Evolutionary conservation across 2,888 invertebrate genomes (phyloP), one percentile per base, ranked within the genome.

Genomic region (Epicampocera succincta): DNA sequence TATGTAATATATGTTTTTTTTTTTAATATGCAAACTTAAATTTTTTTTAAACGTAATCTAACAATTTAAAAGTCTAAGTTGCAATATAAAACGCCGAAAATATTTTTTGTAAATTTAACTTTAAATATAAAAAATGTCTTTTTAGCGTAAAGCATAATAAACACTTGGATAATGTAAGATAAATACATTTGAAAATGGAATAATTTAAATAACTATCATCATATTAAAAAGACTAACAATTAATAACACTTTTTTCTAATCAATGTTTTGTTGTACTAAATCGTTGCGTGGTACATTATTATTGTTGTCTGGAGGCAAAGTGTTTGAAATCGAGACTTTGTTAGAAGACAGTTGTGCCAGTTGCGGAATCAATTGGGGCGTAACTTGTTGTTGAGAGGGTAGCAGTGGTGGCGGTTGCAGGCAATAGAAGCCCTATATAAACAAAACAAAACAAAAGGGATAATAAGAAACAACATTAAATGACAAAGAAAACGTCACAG

Each of bases 361-460:
- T 58, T 83, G 85, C 12, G 75, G 50, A 48, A 76, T 71, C 44
- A 33, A 33, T 33, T 33, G 25, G 25, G 25, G 25, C 2, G n/a
- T n/a, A n/a, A 83, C 13, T 63, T 84, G 81, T 17, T 80, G 48
- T n/a, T 46, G 65, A 12, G 76, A 13, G 11, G 73, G 74, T 9
- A 52, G 71, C 38, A 69, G n/a, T 9, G 84, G 66, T 5, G 84
- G 80, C 42, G 85, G 81, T 54, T 84, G 81, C 50, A 86, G 56
- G 46, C 85, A 83, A 75, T 78, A 85, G 29, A 78, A 84, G 9
- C 75, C 85, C 87, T 87, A 85, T 44, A 38, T 17, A 48, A 50
- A n/a, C 2, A 8, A 3, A 54, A 33, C 6, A 17, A 17, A 60
- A 40, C 9, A 29, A 19, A 50, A 5, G 15, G 19, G 29, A 50